Evolutionary conservation across 2,113 vertebrate species (phyloP), one percentile per base, ranked within the genome.

Genomic region (Mesitornis unicolor): DNA sequence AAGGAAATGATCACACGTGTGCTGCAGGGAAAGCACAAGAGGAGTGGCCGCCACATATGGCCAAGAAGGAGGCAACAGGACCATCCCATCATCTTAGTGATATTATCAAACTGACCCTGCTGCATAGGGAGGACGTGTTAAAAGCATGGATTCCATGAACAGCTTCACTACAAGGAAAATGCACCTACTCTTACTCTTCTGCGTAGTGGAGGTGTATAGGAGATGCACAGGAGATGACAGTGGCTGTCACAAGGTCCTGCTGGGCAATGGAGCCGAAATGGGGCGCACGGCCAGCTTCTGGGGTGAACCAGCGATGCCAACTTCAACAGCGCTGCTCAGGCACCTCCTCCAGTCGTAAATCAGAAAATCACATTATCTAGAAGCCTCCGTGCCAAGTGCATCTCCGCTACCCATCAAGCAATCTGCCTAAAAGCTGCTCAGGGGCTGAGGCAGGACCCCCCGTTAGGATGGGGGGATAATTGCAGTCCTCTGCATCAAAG

Each of bases 331-430:
- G 94, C 90, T 95, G 96, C 87, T 94, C 70, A 65, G 57, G 63
- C 36, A n/a, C 74, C 81, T 91, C 47, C 40, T 76, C 40, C 74
- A 84, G 75, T 83, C 74, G 68, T 10, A 40, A n/a, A n/a, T n/a
- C n/a, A n/a, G 73, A 60, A 93, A 90, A 93, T 90, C 83, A 90
- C 89, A 92, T 93, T 96, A 95, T 84, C 68, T 60, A 70, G 73
- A 90, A 19, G 16, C 35, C 35, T 56, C 33, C 0, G 4, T 92
- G 86, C 79, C 83, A 86, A 74, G 59, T 38, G 45, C 56, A 92
- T 95, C 67, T 74, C 47, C 89, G 60, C 90, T 94, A 84, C 33
- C 79, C 35, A 6, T 69, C 68, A 77, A 80, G 38, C 31, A 75
- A 91, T 82, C 78, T 64, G 74, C 53, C 88, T 16, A 45, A 83